Base-by-base conservation (phyloP, 2,797 vertebrate genomes). In the Toxotes lorentzi region DNA sequence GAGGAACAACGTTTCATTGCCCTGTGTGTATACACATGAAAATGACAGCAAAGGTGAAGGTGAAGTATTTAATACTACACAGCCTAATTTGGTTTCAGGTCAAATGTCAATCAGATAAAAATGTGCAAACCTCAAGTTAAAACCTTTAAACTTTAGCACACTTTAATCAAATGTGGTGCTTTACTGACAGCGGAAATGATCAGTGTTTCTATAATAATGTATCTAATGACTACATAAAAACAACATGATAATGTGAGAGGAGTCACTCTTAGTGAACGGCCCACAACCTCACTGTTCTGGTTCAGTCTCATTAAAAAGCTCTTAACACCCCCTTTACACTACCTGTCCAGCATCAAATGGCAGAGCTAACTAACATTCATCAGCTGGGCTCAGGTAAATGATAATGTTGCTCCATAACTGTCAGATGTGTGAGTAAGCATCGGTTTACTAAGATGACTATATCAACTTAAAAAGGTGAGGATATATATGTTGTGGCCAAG, bases 181-280 rank as follows among this genome's bases (percentile, higher is more conserved):
- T 54, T 27, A 30, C 5, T 11, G 27, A n/a, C 8, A 50, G 47
- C 21, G 6, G 47, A 19, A n/a, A 23, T 21, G 24, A 23, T 24
- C 13, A 30, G 23, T 40, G 13, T 40, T 40, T 8, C 2, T 8
- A 38, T 38, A 50, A 30, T 8, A 30, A 50, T 60, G 38, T 27
- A 27, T 24, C n/a, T 59, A 59, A 70, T 38, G 24, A 70, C 1
- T 16, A 27, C 13, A 35, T 21, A 3, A 53, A 30, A 51, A 40
- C 24, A 51, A 14, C 9, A 7, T 27, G 17, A 8, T 8, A 13
- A 14, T 43, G 9, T 56, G 30, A 57, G 57, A 24, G 30, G 1
- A 12, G 23, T 45, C 1, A 24, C 24, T 38, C 19, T 24, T 14
- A n/a, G 32, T 4, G 19, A n/a, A 12, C 0, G 47, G 64, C 11